These are phyloP conservation scores for Eulemur coronatus DNA, from an alignment of 2,797 vertebrate species.

Conservation along the genomic window DNA sequence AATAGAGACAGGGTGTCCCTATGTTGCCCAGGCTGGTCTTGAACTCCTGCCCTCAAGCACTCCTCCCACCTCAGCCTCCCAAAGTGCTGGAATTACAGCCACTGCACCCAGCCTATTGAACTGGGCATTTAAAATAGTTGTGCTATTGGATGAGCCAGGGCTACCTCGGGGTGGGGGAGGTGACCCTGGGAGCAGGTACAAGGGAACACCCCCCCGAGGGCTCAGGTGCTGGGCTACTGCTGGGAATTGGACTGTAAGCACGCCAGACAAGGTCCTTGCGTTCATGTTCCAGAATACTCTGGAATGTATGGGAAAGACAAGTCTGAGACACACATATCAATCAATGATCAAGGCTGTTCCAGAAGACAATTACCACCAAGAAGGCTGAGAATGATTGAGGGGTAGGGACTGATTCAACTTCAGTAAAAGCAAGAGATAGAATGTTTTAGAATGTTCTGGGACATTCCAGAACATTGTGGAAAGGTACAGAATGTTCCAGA, in stretches of 20 bases:
- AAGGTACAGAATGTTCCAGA: neutral
- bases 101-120: neutral
- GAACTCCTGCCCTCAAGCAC: no score
- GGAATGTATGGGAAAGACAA: neutral
- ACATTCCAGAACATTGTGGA: neutral
- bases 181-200: neutral
- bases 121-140: neutral
- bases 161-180: neutral
- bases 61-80: no score
- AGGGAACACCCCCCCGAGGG: neutral
- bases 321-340: neutral
- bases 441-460: constrained; percentile 36
- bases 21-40: no score
- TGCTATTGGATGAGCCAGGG: neutral
- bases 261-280: neutral
- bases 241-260: neutral
- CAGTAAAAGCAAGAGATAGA: neutral
- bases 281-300: neutral
- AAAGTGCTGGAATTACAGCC: no score
- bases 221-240: neutral
- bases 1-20: no score
- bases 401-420: neutral
- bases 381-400: neutral
- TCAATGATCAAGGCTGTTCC: neutral
- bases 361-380: neutral